A percentile compares a stretch with the other conserved stretches of the same genome.
phyloP scores from a whole-genome alignment of 2,888 invertebrate species.

The Cheilosia variabilis region DNA sequence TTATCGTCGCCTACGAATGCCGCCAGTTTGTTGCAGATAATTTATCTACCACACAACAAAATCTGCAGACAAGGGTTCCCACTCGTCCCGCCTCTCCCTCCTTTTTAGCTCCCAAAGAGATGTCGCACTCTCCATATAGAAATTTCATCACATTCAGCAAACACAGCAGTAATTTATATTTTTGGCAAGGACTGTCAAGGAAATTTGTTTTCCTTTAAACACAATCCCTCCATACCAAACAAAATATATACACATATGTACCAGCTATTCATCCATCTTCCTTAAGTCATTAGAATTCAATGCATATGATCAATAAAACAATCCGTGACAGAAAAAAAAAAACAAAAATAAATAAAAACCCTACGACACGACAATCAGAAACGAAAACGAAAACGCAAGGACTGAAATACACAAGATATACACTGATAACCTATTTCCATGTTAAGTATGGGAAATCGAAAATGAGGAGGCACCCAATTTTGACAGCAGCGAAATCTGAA shows the following conservation, averaged over 20 bases:
- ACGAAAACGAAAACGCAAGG: slow-evolving; percentile 17
- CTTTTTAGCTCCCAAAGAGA: not conserved
- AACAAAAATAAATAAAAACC: slow-evolving; percentile 22
- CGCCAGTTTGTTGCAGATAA: slow-evolving; percentile 47
- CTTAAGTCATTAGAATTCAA: slow-evolving; percentile 64
- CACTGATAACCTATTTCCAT: slow-evolving; percentile 52
- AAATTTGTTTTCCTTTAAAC: slow-evolving; percentile 46
- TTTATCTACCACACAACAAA: slow-evolving; percentile 53
- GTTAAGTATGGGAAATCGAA: slow-evolving; percentile 20
- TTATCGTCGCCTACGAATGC: slow-evolving; percentile 36
- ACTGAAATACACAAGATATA: not conserved
- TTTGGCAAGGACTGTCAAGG: slow-evolving; percentile 50
- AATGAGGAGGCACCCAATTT: slow-evolving; percentile 36
- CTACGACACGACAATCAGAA: slow-evolving; percentile 35
- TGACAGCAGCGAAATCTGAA: slow-evolving; percentile 49
- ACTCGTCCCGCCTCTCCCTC: not conserved
- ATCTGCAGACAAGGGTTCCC: slow-evolving; percentile 9
- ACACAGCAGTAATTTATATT: slow-evolving; percentile 64
- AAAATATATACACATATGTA: not conserved
- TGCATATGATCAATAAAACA: slow-evolving; percentile 70
- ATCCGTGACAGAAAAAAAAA: slow-evolving; percentile 32
- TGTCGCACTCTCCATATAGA: slow-evolving; percentile 16
- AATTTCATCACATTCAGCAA: slow-evolving; percentile 61
- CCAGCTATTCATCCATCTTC: slow-evolving; percentile 35
- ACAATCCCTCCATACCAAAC: not conserved